Evolutionary conservation across 2,113 vertebrate genomes (phyloP).

Genomic region (Python bivittatus): DNA sequence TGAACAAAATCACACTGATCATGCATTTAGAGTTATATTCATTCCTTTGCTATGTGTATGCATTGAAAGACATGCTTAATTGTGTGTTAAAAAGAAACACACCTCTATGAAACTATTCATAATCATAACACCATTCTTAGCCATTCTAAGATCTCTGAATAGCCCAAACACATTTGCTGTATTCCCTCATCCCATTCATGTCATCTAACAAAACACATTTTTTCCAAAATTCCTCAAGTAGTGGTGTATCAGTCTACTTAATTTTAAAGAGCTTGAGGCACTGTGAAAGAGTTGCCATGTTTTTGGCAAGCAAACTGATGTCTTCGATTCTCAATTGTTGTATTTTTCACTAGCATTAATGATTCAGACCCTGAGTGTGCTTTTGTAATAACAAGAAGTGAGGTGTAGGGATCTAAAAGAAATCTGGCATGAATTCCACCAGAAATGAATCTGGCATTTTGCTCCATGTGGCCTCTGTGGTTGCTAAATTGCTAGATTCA

Average conservation of each 20-base stretch:
- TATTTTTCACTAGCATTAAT: background rate
- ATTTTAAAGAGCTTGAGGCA: background rate
- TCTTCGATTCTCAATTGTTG: background rate
- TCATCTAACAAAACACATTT: background rate
- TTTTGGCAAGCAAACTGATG: background rate
- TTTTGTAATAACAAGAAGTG: background rate
- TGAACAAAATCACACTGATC: background rate
- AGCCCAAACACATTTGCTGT: background rate
- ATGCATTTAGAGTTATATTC: background rate
- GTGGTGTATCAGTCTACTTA: background rate
- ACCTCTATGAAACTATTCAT: background rate
- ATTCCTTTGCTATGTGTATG: background rate
- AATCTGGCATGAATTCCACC: background rate
- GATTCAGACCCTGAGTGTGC: background rate
- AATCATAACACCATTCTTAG: background rate
- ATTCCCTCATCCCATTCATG: background rate
- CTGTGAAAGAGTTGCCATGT: background rate
- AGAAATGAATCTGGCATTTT: background rate
- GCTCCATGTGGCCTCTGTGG: background rate
- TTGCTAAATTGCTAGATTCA: background rate
- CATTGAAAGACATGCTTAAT: background rate
- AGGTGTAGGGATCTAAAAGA: background rate
- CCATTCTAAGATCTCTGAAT: background rate
- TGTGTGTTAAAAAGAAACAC: background rate
- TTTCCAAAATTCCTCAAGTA: background rate